phyloP scores from a whole-genome alignment of 2,888 invertebrate species.

The Trissolcus brochymenae region DNA sequence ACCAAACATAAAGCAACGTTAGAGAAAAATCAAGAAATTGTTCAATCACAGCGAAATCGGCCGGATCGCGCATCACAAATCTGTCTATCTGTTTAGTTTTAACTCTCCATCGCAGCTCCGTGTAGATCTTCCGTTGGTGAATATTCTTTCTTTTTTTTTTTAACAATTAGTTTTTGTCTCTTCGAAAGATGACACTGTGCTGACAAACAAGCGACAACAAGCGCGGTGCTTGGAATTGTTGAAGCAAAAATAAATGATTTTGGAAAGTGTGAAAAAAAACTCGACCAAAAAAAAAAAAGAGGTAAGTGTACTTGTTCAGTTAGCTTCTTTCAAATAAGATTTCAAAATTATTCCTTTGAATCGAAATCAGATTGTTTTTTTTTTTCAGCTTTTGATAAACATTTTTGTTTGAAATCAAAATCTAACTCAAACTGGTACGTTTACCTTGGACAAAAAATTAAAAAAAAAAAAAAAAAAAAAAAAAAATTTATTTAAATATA shows the following conservation, averaged over 20 bases:
- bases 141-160: slow-evolving; percentile 7
- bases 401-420: not conserved
- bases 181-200: slow-evolving; percentile 50
- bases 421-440: not conserved
- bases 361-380: not conserved
- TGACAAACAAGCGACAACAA: slow-evolving; percentile 50
- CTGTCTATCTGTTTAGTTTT: slow-evolving; percentile 76
- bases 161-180: slow-evolving; percentile 16
- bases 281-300: not conserved
- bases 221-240: slow-evolving; percentile 34
- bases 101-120: slow-evolving; percentile 33
- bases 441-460: not conserved
- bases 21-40: slow-evolving; percentile 54
- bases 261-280: not conserved
- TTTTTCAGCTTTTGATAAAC: not conserved
- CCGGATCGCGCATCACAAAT: slow-evolving; percentile 20
- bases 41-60: slow-evolving; percentile 70
- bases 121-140: slow-evolving; percentile 51
- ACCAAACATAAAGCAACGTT: slow-evolving; percentile 43
- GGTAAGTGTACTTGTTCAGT: too few relatives aligned
- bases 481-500: too few relatives aligned
- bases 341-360: too few relatives aligned
- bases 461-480: too few relatives aligned
- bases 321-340: not conserved
- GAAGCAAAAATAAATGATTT: slow-evolving; percentile 21